Evolutionary conservation across 2,888 invertebrate genomes (phyloP), one percentile per base, ranked within the genome.

Genomic region (Scaptomyza flava): DNA sequence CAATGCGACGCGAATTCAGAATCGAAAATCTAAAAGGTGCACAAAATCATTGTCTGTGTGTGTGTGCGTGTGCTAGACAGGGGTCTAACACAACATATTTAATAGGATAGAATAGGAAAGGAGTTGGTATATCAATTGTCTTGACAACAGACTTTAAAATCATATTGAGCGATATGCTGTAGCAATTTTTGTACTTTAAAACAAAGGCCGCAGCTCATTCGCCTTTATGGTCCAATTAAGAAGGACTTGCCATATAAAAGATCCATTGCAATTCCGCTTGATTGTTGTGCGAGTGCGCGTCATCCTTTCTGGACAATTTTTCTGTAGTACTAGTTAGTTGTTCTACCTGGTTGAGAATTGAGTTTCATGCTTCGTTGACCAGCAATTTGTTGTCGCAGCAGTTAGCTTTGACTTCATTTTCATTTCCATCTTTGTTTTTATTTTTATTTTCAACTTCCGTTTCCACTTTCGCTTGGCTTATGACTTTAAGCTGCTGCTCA

Each of bases 331-430:
- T 14, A 47, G 64, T 56, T 54, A 34, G 58, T 67, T 41, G 41
- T 56, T 33, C 41, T 62, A 84, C 77, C 74, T 74, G 72, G 64
- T 63, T 68, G 45, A 63, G 82, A 85, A 74, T 79, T 77, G 77
- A 83, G 83, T 82, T 86, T 81, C 80, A 82, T 68, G 86, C 68
- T 77, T 62, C 64, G 86, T 46, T 65, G 86, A 52, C 56, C 58
- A 66, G 68, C 87, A 87, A 87, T 81, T 81, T 81, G 87, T 84
- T 84, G 84, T 82, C 86, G 86, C 83, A 80, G 67, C 73, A 70
- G 86, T 81, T 86, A 66, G 75, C 81, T 81, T 74, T 74, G 73
- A 57, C 77, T 67, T 67, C 31, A 59, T 61, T 67, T 59, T 47
- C 50, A 61, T 43, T 58, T 46, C 27, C 33, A 23, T 48, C 57